Evolutionary conservation across 2,888 invertebrate species (phyloP).

Genomic region (Galeopsomyia nigrocyanea): DNA sequence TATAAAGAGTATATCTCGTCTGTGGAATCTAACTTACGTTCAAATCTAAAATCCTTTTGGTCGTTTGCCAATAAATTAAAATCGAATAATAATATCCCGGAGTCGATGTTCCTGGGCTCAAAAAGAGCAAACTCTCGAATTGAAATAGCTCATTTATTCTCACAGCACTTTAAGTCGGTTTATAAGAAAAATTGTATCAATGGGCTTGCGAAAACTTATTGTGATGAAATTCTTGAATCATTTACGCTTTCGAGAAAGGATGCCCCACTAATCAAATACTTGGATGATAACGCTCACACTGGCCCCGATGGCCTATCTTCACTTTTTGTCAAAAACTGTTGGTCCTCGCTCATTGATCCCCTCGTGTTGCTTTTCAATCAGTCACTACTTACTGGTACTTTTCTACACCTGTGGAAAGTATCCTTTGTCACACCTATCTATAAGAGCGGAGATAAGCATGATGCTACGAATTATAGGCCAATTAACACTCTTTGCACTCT

Average conservation of each 20-base stretch:
- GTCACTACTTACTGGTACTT: background rate
- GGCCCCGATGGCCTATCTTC: background rate
- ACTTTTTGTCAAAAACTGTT: background rate
- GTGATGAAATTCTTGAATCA: too few relatives aligned
- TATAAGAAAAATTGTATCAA: too few relatives aligned
- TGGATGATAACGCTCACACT: background rate
- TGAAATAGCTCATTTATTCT: background rate
- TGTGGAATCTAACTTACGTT: background rate
- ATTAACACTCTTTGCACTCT: background rate
- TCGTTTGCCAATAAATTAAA: background rate
- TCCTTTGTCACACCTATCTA: background rate
- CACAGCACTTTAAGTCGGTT: background rate
- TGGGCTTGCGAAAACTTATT: too few relatives aligned
- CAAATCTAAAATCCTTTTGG: background rate
- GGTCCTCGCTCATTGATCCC: too few relatives aligned
- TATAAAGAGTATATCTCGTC: background rate
- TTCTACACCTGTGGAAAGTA: background rate
- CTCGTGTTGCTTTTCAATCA: too few relatives aligned
- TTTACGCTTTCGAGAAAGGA: too few relatives aligned
- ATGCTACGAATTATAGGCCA: background rate
- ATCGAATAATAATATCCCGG: background rate
- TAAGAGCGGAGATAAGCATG: conserved; percentile 2
- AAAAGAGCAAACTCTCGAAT: background rate
- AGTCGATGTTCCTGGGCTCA: background rate
- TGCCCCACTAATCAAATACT: too few relatives aligned